phyloP scores from a whole-genome alignment of 2,113 vertebrate species.

The Burhinus oedicnemus region DNA sequence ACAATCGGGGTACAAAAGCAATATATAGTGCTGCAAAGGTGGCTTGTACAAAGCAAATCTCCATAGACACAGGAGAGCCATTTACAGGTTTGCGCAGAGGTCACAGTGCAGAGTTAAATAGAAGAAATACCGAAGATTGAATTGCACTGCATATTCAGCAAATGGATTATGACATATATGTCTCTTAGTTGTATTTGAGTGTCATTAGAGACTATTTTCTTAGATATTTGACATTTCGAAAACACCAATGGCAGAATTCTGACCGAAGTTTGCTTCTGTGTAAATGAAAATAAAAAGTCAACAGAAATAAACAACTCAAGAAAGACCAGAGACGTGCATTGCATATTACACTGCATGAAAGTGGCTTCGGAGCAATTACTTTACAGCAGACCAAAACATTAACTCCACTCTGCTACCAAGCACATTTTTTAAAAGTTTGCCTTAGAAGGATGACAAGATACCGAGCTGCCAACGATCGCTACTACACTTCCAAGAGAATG shows the following conservation, averaged over 20 bases:
- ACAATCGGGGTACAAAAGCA: neutral
- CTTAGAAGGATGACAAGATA: neutral
- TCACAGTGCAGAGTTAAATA: neutral
- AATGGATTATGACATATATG: neutral
- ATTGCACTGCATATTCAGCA: neutral
- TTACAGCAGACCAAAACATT: neutral
- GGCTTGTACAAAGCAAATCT: neutral
- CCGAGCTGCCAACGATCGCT: fast-evolving
- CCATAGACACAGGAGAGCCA: neutral
- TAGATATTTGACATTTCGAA: neutral
- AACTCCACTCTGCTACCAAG: neutral
- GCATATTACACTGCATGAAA: neutral
- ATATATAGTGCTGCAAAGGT: neutral
- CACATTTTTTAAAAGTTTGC: neutral
- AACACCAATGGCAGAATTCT: neutral
- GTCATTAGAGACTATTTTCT: neutral
- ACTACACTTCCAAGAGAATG: neutral
- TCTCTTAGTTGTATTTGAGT: neutral
- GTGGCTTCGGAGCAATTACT: neutral
- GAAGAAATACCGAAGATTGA: neutral
- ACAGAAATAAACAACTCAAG: neutral
- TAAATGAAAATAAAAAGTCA: neutral
- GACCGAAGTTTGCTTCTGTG: neutral
- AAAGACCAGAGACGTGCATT: neutral
- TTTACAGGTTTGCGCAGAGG: neutral